Evolutionary conservation across 1,140 invertebrate genomes (phyloP).

Genomic region (Camponotus floridanus): DNA sequence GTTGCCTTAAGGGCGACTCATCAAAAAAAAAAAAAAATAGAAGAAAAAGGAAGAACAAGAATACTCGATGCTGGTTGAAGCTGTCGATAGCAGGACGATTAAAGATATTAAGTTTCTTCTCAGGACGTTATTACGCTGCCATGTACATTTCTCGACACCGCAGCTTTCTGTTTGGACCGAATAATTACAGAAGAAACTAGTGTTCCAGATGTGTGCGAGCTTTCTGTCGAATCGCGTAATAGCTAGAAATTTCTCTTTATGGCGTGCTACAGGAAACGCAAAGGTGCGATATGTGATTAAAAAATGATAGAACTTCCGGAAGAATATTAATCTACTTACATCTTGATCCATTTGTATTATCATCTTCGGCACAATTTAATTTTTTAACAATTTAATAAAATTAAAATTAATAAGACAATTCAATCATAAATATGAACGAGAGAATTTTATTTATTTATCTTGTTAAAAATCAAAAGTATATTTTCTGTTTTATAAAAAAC

Average conservation of each 20-base stretch:
- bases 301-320: neutral
- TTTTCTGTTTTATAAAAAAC: too few species aligned
- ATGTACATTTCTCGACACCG: neutral
- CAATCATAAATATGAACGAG: too few species aligned
- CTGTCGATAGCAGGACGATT: slow-evolving; percentile 49
- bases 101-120: slow-evolving; percentile 55
- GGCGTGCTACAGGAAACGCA: slow-evolving; percentile 8
- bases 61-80: slow-evolving; percentile 11
- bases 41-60: neutral
- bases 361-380: neutral
- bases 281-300: neutral
- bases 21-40: neutral
- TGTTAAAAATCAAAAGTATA: too few species aligned
- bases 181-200: slow-evolving; percentile 56
- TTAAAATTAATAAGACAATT: neutral
- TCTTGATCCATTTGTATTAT: slow-evolving; percentile 10
- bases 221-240: slow-evolving; percentile 61
- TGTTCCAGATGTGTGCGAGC: slow-evolving; percentile 54
- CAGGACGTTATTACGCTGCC: slow-evolving; percentile 35
- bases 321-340: neutral
- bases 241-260: slow-evolving; percentile 56
- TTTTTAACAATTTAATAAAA: neutral
- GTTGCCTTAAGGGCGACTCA: neutral
- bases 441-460: too few species aligned
- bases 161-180: slow-evolving; percentile 13